Base-by-base conservation (phyloP, 1,140 invertebrate species). In the Diachasmimorpha longicaudata region DNA sequence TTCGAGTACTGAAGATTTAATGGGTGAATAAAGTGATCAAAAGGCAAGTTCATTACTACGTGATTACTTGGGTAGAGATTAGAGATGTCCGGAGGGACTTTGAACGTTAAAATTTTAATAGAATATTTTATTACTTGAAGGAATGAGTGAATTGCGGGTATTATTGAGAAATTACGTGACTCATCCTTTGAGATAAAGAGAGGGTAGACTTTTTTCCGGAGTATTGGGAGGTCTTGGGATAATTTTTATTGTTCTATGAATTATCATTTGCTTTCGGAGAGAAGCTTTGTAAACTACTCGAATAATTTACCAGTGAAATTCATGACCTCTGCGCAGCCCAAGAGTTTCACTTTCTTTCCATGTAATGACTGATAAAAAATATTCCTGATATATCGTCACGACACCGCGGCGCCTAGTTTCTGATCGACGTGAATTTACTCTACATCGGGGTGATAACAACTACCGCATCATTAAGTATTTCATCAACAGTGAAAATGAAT, bases 1-100 rank as follows among this genome's bases (percentile, higher is more conserved):
- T 25, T 6, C 13, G 58, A 25, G 58, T 63, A 63, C 58, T 63
- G 16, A 9, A 23, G 58, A 25, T 63, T 63, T 63, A 63, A 63
- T 63, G 58, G 58, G 23, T 63, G 58, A 63, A 63, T 63, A 63
- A 63, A 63, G 58, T 63, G 58, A 63, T 63, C 58, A 63, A 63
- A 63, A 63, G 23, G 58, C 58, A 63, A 63, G 58, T 63, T 63
- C 58, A 63, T 63, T 63, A 63, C 58, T 63, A 63, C 23, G 23
- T 25, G 31, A 63, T 63, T 63, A 63, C 58, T 55, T 3, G 23
- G 11, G 23, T 31, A 63, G 21, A 25, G 58, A 63, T 63, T 52
- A 63, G 4, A 55, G 48, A 63, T 63, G 13, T 25, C 2, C 31
- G 14, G 6, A 8, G 46, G 48, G 48, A 55, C 48, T 55, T 55